phyloP scores from a whole-genome alignment of 2,113 vertebrate genomes.

The Grus americana region DNA sequence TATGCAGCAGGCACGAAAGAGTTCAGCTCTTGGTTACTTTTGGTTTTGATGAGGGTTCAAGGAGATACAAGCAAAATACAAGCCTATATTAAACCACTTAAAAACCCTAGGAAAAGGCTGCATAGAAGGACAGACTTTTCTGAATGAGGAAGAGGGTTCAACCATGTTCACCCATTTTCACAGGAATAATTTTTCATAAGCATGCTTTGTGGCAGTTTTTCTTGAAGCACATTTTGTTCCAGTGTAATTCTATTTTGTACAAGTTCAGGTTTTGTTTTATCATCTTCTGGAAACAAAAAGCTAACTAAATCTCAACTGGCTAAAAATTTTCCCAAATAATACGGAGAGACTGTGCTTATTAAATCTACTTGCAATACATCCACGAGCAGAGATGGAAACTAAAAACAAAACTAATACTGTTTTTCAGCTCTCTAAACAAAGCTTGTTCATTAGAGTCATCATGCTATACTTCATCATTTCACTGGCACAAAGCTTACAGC shows the following conservation, averaged over 20 bases:
- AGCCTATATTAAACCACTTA: background rate
- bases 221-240: background rate
- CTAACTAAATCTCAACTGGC: background rate
- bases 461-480: slow-evolving; percentile 39
- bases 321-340: background rate
- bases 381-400: slow-evolving; percentile 22
- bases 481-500: slow-evolving; percentile 23
- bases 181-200: background rate
- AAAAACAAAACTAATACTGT: slow-evolving; percentile 16
- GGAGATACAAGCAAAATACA: background rate
- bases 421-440: slow-evolving; percentile 36
- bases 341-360: background rate
- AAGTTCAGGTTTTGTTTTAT: background rate
- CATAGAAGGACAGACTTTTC: background rate
- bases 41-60: background rate
- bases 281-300: background rate
- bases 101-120: background rate
- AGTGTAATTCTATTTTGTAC: background rate
- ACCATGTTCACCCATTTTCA: background rate
- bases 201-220: background rate
- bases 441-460: slow-evolving; percentile 36
- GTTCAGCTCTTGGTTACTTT: background rate
- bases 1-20: background rate
- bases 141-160: background rate
- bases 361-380: background rate